phyloP scores from a whole-genome alignment of 2,888 invertebrate species.

The Macropis europaea region DNA sequence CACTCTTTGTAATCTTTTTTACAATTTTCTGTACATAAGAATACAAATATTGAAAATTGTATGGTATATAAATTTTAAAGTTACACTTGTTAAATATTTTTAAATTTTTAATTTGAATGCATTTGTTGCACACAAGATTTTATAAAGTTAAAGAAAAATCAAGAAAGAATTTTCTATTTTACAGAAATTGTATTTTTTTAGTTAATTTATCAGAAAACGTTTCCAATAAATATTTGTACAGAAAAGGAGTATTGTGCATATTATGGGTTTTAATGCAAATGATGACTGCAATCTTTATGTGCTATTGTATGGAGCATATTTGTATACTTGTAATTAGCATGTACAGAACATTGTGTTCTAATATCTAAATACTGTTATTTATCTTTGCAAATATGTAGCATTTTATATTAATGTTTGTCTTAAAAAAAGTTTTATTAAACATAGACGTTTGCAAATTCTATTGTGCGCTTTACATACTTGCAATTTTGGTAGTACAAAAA shows the following conservation, averaged over 20 bases:
- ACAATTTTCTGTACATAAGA: slow-evolving; percentile 32
- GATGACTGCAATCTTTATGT: slow-evolving; percentile 11
- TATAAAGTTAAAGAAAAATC: neutral
- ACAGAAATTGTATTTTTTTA: slow-evolving; percentile 8
- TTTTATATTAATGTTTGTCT: neutral
- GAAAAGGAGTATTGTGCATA: neutral
- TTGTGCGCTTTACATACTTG: slow-evolving; percentile 20
- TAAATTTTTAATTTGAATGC: slow-evolving; percentile 4
- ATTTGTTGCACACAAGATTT: slow-evolving; percentile 3
- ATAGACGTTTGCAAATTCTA: slow-evolving; percentile 18
- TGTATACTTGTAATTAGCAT: slow-evolving; percentile 36
- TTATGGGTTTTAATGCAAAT: slow-evolving; percentile 6
- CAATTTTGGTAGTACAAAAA: slow-evolving; percentile 46
- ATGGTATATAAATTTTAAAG: slow-evolving; percentile 6
- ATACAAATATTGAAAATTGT: slow-evolving; percentile 13
- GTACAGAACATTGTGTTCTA: slow-evolving; percentile 18
- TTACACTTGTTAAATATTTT: slow-evolving; percentile 21
- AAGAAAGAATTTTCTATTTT: neutral
- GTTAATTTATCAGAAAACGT: slow-evolving; percentile 4
- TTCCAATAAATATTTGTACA: neutral
- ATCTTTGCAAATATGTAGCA: slow-evolving; percentile 11
- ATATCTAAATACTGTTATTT: slow-evolving; percentile 26
- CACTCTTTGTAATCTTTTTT: slow-evolving; percentile 21
- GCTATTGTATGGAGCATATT: slow-evolving; percentile 14
- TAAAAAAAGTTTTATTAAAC: slow-evolving; percentile 11